phyloP scores from a whole-genome alignment of 2,113 vertebrate genomes.

The Trachemys scripta region DNA sequence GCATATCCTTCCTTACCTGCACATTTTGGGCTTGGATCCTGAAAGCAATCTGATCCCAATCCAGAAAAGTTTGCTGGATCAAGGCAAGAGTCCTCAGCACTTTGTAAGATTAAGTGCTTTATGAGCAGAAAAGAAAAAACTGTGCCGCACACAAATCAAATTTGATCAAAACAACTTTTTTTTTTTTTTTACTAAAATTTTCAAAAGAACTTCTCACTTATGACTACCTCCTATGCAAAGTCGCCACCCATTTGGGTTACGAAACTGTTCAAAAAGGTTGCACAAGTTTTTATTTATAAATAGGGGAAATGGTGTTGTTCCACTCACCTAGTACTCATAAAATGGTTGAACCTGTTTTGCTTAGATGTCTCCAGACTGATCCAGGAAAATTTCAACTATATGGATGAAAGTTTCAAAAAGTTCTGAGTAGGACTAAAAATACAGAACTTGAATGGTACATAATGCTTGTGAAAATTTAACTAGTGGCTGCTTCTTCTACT shows the following conservation, averaged over 20 bases:
- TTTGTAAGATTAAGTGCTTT: background rate
- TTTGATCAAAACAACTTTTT: background rate
- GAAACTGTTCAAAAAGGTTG: background rate
- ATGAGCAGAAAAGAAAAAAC: background rate
- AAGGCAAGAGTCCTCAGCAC: background rate
- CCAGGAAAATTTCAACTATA: background rate
- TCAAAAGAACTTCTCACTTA: background rate
- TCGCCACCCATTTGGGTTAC: background rate
- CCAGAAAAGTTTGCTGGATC: background rate
- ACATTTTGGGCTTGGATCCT: background rate
- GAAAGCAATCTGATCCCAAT: background rate
- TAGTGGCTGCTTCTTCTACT: accelerated
- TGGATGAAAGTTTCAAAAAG: background rate
- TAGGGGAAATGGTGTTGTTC: background rate
- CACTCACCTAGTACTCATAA: background rate
- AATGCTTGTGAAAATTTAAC: background rate
- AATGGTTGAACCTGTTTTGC: background rate
- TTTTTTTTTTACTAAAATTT: background rate
- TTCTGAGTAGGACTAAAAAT: background rate
- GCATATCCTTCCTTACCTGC: background rate
- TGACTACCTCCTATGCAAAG: background rate
- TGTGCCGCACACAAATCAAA: background rate
- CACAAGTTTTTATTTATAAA: background rate
- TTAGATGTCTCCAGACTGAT: background rate
- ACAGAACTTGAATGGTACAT: background rate